Base-by-base conservation (phyloP, 2,113 vertebrate species). In the Arizona elegans region DNA sequence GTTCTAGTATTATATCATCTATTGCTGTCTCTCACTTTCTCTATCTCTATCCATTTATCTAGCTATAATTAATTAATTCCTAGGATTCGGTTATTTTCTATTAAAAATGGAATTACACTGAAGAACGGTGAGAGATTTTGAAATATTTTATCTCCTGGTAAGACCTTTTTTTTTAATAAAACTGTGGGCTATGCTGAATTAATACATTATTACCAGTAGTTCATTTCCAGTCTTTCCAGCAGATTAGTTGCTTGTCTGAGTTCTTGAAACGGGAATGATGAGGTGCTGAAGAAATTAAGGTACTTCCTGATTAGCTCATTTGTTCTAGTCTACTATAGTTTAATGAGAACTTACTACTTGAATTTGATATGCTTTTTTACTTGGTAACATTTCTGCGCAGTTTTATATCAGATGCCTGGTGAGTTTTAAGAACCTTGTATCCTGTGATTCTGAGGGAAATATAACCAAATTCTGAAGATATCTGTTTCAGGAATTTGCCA, bases 231-330 rank as follows among this genome's bases (percentile, higher is more conserved):
- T 88, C 91, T 50, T 92, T 92, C 92, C 87, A 92, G 94, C 94
- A 95, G 95, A 94, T 95, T 92, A 95, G 91, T 52, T 96, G 88
- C 81, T 93, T 96, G 88, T 97, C 95, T 92, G 94, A 91, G 4
- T 90, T 93, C 50, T 47, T 89, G 55, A 92, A 92, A 92, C 5
- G 91, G 93, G 91, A 89, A 6, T 92, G 92, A 92, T 91, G 94
- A 95, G 93, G 19, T 85, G 85, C 52, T 0, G 1, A 95, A 94
- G 95, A 93, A 89, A 21, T 81, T 91, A 62, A 87, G 92, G 91
- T 87, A 62, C 70, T 29, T 3, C 85, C 21, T 56, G 93, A 90
- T 5, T 56, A 91, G 94, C 91, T 95, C 91, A 86, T 95, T 93
- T 56, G 52, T 92, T 92, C 93, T 87, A 1, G 23, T 59, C 92